A percentile compares a stretch with the other conserved stretches of the same genome.
Conservation (phyloP, 2,797 vertebrate species). For the Coilia nasus region DNA sequence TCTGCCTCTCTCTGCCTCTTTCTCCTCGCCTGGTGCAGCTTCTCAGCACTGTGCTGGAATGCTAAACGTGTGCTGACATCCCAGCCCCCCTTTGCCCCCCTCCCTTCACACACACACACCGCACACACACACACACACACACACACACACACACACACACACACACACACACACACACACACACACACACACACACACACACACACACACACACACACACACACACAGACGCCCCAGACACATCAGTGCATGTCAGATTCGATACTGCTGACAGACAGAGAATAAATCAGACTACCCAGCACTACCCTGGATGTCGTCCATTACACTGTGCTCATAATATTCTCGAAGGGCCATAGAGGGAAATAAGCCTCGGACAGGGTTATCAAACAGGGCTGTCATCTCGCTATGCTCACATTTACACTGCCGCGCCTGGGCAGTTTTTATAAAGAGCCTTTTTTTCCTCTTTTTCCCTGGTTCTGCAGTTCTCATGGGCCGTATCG, state of each 20-base stretch:
- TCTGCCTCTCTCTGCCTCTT: background rate
- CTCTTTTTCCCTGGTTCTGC: slow-evolving; percentile 17
- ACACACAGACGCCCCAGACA: background rate
- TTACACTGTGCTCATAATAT: slow-evolving; percentile 7
- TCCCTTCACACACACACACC: no score
- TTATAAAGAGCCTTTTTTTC: slow-evolving; percentile 9
- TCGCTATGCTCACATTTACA: background rate
- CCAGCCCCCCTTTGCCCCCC: background rate
- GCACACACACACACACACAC: no score
- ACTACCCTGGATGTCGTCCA: background rate
- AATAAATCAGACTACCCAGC: slow-evolving; percentile 10
- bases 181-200: background rate
- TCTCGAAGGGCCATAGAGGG: background rate
- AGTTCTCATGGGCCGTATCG: slow-evolving; percentile 75
- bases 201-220: no score
- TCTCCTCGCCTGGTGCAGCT: background rate
- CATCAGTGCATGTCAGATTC: slow-evolving; percentile 10
- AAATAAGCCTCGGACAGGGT: background rate
- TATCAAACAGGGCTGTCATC: background rate
- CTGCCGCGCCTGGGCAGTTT: background rate
- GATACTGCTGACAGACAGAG: slow-evolving; percentile 17
- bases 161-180: slow-evolving; percentile 24
- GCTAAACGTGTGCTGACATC: background rate
- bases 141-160: slow-evolving; percentile 22
- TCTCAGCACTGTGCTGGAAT: background rate